A percentile compares a stretch with the other conserved stretches of the same genome.
Conservation (phyloP, 2,888 invertebrate species). For the Synergus itoensis region DNA sequence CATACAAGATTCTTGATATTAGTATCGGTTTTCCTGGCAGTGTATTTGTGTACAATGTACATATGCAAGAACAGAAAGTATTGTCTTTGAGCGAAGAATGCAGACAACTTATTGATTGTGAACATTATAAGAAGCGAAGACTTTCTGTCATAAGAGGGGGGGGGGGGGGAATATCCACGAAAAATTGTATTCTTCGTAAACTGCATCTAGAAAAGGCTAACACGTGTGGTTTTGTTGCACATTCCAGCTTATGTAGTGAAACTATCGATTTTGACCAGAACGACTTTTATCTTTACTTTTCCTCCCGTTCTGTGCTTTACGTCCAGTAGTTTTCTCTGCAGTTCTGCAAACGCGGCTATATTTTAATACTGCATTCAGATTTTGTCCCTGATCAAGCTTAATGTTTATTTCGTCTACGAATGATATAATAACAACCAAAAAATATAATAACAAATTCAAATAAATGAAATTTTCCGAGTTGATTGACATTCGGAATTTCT, state of each 20-base stretch:
- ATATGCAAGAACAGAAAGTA: not conserved
- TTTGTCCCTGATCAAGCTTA: not conserved
- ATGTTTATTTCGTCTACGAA: no score
- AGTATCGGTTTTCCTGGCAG: not conserved
- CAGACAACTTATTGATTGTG: conserved; percentile 28
- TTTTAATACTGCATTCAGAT: not conserved
- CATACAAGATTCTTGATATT: conserved; percentile 7
- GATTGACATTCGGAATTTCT: not conserved
- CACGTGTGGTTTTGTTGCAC: conserved; percentile 63
- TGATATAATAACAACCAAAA: no score
- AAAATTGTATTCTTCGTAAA: conserved; percentile 54
- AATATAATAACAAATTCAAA: no score
- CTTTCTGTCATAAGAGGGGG: not conserved
- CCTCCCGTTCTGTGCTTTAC: conserved; percentile 19
- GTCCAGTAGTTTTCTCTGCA: not conserved
- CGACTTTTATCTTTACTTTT: conserved; percentile 53
- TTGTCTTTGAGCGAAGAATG: not conserved
- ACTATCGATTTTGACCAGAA: conserved; percentile 61
- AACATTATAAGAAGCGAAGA: not conserved
- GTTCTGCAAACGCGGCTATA: not conserved
- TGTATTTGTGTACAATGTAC: not conserved
- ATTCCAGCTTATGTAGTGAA: conserved; percentile 61
- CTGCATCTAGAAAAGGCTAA: conserved; percentile 55
- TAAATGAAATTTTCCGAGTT: no score
- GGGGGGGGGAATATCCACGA: conserved; percentile 17